Base-by-base conservation (phyloP, 2,888 invertebrate species). In the Erynnis tages region DNA sequence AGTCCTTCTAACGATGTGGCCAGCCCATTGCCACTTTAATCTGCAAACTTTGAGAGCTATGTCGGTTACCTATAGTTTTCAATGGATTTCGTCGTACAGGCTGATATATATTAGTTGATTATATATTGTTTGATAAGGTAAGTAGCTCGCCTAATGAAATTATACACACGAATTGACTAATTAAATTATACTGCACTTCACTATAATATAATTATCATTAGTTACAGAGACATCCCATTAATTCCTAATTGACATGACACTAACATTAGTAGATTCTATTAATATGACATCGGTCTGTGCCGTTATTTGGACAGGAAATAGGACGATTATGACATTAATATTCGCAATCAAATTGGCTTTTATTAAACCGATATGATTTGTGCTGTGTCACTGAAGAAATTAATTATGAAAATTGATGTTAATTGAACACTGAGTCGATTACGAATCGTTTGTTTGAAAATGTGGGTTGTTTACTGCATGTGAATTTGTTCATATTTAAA, bases 251-350 rank as follows among this genome's bases (percentile, higher is more conserved):
- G 37, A 37, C 37, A 29, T 13, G 27, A 30, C 19, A 38, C 47
- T 17, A 29, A 38, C 47, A 48, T 48, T 38, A 48, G 21, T 8
- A 29, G 30, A 48, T 38, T 30, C 47, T 19, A 38, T 48, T 48
- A n/a, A n/a, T n/a, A 38, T 48, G 47, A 38, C 47, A 30, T 21
- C 38, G 21, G 13, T 38, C 14, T 30, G 14, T 30, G 19, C 21
- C 29, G 38, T 48, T 38, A 48, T 38, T 48, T 23, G 38, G 30
- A 27, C 29, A n/a, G 38, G 30, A 29, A 13, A 10, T 48, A 21
- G n/a, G 38, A 17, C 21, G 19, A 38, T 29, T 30, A 19, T 38
- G 38, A 25, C 37, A 27, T 21, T 44, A 37, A 37, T 35, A 35
- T 30, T 38, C 13, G 17, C 46, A 35, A 11, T 14, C 8, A 35